A percentile compares a stretch with the other conserved stretches of the same genome.
Conservation (phyloP, 1,140 invertebrate species). For the Olivierus martensii region DNA sequence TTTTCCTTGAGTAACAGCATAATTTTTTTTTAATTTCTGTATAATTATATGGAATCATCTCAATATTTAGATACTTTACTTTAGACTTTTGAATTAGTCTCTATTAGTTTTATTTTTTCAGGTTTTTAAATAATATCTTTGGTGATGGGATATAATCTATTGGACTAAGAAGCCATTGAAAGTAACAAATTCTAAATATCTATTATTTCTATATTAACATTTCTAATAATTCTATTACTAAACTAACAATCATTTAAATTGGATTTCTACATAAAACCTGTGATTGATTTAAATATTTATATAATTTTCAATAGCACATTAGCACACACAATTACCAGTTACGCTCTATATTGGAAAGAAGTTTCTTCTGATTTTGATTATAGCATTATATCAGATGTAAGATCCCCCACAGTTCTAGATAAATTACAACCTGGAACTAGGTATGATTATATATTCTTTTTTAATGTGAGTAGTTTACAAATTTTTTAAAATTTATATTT, state of each 20-base stretch:
- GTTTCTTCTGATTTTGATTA: constrained; percentile 30
- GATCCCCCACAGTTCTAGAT: constrained; percentile 56
- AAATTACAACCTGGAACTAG: constrained; percentile 48
- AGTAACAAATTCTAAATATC: background rate
- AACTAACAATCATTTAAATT: background rate
- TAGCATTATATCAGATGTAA: constrained; percentile 18
- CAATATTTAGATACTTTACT: too few relatives aligned
- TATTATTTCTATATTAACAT: background rate
- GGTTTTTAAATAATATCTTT: too few relatives aligned
- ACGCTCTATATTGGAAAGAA: constrained; percentile 49
- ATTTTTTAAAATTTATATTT: background rate
- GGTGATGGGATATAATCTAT: too few relatives aligned
- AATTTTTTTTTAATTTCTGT: too few relatives aligned
- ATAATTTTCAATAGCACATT: constrained; percentile 25
- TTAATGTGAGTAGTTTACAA: background rate
- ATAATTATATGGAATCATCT: too few relatives aligned
- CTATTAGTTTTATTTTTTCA: too few relatives aligned
- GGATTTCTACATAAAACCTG: background rate
- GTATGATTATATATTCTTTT: background rate
- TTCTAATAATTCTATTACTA: background rate
- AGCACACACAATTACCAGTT: constrained; percentile 51
- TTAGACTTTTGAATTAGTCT: too few relatives aligned
- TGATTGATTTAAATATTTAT: background rate
- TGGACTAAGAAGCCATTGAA: constrained; percentile 6
- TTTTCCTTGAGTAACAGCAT: too few relatives aligned